Conservation (phyloP, 2,888 invertebrate genomes). For the Trichogramma dendrolimi region DNA sequence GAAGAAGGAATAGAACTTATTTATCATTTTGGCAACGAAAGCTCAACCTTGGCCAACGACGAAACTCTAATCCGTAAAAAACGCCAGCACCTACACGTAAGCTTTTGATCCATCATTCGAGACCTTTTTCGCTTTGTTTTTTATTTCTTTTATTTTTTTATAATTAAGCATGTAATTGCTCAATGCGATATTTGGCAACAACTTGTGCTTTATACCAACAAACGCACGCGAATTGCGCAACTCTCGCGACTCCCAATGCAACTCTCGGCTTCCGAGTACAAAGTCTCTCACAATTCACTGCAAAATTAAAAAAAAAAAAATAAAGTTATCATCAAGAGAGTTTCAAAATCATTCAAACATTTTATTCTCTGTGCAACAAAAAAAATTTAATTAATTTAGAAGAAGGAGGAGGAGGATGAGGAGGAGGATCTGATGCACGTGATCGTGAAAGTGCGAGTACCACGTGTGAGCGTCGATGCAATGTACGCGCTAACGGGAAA, state of each 20-base stretch:
- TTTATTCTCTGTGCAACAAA: neutral
- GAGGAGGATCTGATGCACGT: conserved; percentile 50
- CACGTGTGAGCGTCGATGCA: conserved; percentile 41
- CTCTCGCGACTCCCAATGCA: neutral
- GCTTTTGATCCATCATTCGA: no score
- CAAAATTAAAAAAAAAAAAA: neutral
- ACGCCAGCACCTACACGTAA: conserved; percentile 16
- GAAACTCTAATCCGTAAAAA: conserved; percentile 24
- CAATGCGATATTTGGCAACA: neutral
- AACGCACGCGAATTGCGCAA: neutral
- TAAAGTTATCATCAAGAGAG: neutral
- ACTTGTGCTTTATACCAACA: neutral
- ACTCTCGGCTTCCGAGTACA: neutral
- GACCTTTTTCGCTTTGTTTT: no score
- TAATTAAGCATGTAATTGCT: neutral
- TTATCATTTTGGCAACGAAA: conserved; percentile 44
- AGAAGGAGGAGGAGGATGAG: conserved; percentile 17
- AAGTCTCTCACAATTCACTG: neutral
- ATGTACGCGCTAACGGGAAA: conserved; percentile 45
- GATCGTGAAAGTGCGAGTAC: conserved; percentile 43
- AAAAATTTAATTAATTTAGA: conserved; percentile 17
- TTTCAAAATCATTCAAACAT: no score
- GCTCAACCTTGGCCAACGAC: conserved; percentile 10
- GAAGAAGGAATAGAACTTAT: conserved; percentile 48
- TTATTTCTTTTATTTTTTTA: no score